Base-by-base conservation (phyloP, 1,140 invertebrate species). In the Conus ventricosus region DNA sequence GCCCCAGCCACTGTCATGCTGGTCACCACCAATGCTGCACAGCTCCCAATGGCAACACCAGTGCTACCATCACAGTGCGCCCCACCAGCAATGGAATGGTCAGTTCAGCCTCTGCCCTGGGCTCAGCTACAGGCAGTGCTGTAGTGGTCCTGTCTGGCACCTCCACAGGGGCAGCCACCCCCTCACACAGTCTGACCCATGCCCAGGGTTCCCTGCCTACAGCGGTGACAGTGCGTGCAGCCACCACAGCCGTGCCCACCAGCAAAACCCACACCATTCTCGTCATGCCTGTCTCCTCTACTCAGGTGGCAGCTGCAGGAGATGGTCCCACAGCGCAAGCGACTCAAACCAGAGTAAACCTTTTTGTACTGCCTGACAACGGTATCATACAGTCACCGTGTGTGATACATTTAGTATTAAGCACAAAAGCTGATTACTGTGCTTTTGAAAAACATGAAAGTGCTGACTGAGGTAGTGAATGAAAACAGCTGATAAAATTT, bases 221-320 rank as follows among this genome's bases (percentile, higher is more conserved):
- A 51, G 92, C 93, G 25, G 89, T 94, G 10, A 91, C 92, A 39
- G 93, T 94, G 27, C 88, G 93, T 81, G 90, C 93, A 39, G 92
- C 93, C 27, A 88, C 90, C 8, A 84, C 90, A 4, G 90, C 88
- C 53, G 57, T 88, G 27, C 90, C 88, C 25, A 90, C 91, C 53
- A 92, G 92, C 87, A 94, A 94, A 83, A 94, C 93, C 54, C 90
- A 91, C 86, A 92, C 91, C 39, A 94, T 94, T 87, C 92, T 94
- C 60, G 93, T 94, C 5, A 93, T 94, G 92, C 94, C 94, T 15
- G 93, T 94, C 15, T 92, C 93, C 1, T 93, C 92, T 76, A 89
- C 91, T 23, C 90, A 88, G 82, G 91, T 91, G 54, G 90, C 90
- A 63, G 92, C 91, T 76, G 84, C 90, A 83, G 93, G 91, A 13